Evolutionary conservation across 2,888 invertebrate species (phyloP), one percentile per base, ranked within the genome.

Genomic region (Enchytraeus crypticus): DNA sequence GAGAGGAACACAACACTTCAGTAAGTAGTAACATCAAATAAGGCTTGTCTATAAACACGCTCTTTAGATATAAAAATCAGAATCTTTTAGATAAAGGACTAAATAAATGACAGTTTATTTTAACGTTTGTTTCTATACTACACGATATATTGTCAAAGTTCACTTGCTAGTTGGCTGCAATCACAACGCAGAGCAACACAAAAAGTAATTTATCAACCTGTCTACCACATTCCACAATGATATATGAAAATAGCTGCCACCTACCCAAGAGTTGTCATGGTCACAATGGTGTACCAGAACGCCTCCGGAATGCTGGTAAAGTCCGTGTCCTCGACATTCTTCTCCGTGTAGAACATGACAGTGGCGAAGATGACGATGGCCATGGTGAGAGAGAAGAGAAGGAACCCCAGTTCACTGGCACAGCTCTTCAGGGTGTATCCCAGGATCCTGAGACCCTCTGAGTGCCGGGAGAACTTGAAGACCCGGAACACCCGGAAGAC

Each of bases 221-320:
- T 43, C 11, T 43, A n/a, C 43, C n/a, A n/a, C n/a, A n/a, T n/a
- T n/a, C n/a, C n/a, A n/a, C n/a, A n/a, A n/a, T n/a, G n/a, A n/a
- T n/a, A n/a, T n/a, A n/a, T n/a, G n/a, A n/a, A n/a, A n/a, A n/a
- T n/a, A n/a, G n/a, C n/a, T n/a, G 21, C 2, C 26, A 62, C 68
- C 90, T 82, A 97, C 96, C 97, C 96, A 69, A 97, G 83, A 53
- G 97, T 97, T 65, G 97, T 97, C 95, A 98, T 98, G 71, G 98
- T 99, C 77, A 99, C 98, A 77, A 99, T 98, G 77, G 98, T 98
- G 84, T 98, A 98, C 98, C 98, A 99, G 82, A 98, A 98, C 71
- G 98, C 96, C 60, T 96, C 93, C 63, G 98, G 98, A 83, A 99
- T 99, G 79, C 95, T 96, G 67, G 93, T 97, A 84, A 99, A 99